Base-by-base conservation (phyloP, 2,888 invertebrate species). In the Thymelicus sylvestris region DNA sequence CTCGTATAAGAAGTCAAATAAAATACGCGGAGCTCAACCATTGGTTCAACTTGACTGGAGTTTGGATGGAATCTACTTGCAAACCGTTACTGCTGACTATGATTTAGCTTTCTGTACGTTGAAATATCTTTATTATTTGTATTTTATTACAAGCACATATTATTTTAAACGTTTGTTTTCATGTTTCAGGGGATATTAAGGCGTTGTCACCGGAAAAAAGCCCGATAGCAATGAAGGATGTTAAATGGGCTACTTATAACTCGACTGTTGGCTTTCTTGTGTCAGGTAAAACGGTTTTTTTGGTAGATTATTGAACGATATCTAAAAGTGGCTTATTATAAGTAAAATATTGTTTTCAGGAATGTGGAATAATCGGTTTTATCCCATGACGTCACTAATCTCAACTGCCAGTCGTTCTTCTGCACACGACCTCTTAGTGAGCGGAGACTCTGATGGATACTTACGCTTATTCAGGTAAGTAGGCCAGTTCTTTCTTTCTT, bases 31-130 rank as follows among this genome's bases (percentile, higher is more conserved):
- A 0, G 96, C 97, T 0, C 98, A 98, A 82, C 97, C 97, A 0
- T 92, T 98, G 5, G 96, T 97, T 73, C 97, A 98, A 81, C 90
- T 98, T 67, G 98, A 98, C 85, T 98, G 98, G 98, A 98, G 98
- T 85, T 95, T 96, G 55, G 98, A 98, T 83, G 97, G 98, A 71
- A 96, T 96, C 84, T 97, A 96, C 84, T 91, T 98, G 72, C 98
- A 98, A 91, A 97, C 98, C 0, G 97, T 97, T 67, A 97, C 98
- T 15, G 97, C 97, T 72, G 98, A 98, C 85, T 98, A 97, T 79
- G 98, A 98, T 85, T 91, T 98, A 66, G 95, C 97, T 6, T 98
- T 97, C 89, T 98, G 97, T 97, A 94, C 95, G 97, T 95, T 62
- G 39, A 57, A 59, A 31, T 31, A 59, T 31, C n/a, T 59, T 65